Conservation (phyloP, 2,797 vertebrate species). For the Champsocephalus esox region DNA sequence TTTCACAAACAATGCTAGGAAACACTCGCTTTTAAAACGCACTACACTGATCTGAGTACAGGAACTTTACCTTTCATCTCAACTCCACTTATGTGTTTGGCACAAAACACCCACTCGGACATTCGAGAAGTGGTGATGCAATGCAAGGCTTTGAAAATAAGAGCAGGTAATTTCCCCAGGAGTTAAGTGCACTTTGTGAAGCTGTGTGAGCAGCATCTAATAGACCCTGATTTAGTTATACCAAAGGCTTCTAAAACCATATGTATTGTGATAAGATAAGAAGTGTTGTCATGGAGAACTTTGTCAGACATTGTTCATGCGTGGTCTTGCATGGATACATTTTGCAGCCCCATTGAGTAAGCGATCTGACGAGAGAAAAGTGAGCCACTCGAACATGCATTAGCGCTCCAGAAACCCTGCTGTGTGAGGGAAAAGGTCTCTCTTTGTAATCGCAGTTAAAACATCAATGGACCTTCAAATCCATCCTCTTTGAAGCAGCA, state of each 20-base stretch:
- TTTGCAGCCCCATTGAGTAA: constrained; percentile 13
- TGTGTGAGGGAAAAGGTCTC: constrained; percentile 15
- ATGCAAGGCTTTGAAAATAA: constrained; percentile 29
- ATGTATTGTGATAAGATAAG: constrained; percentile 20
- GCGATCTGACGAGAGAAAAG: constrained; percentile 29
- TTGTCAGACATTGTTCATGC: not conserved
- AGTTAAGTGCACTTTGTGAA: not conserved
- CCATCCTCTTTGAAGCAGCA: constrained; percentile 39
- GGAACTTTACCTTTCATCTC: constrained; percentile 10
- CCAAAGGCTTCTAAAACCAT: constrained; percentile 4
- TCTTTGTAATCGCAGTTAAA: constrained; percentile 23
- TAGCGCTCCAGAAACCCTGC: constrained; percentile 17
- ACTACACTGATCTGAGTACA: not conserved
- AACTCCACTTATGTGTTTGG: constrained; percentile 21
- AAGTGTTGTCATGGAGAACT: constrained; percentile 14
- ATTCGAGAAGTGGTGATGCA: constrained; percentile 3
- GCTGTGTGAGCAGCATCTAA: constrained; percentile 11
- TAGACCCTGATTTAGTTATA: not conserved
- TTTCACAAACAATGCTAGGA: not conserved
- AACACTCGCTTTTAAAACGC: not conserved
- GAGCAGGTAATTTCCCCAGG: constrained; percentile 15
- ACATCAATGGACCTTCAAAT: constrained; percentile 23
- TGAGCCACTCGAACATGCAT: constrained; percentile 30
- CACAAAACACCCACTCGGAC: constrained; percentile 8
- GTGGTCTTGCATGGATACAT: not conserved